A percentile compares a stretch with the other conserved stretches of the same genome.
phyloP scores from a whole-genome alignment of 2,888 invertebrate species.

The Kuschelorhynchus macadamiae region DNA sequence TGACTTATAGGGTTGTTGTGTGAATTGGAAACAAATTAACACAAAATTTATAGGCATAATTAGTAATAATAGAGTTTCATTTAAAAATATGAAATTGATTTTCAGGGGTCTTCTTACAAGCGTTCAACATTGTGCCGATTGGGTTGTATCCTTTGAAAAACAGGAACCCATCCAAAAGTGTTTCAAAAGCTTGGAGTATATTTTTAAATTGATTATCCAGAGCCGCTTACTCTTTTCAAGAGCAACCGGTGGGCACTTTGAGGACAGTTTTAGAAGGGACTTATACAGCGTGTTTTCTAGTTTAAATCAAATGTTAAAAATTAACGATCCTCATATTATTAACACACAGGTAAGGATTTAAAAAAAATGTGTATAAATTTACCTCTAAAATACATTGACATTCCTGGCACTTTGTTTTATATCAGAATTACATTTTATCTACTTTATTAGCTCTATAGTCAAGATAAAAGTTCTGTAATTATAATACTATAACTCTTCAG shows the following conservation, averaged over 20 bases:
- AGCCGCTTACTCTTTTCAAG: slow-evolving; percentile 87
- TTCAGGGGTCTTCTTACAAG: slow-evolving; percentile 86
- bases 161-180: slow-evolving; percentile 93
- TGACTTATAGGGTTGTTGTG: too few species aligned
- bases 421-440: too few species aligned
- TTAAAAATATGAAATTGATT: too few species aligned
- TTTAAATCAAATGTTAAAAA: slow-evolving; percentile 81
- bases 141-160: slow-evolving; percentile 87
- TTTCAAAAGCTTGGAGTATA: slow-evolving; percentile 90
- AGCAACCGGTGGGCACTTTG: slow-evolving; percentile 90
- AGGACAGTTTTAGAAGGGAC: slow-evolving; percentile 88
- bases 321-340: slow-evolving; percentile 81
- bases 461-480: too few species aligned
- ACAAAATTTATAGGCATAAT: too few species aligned
- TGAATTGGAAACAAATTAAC: too few species aligned
- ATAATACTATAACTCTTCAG: too few species aligned
- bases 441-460: too few species aligned
- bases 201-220: slow-evolving; percentile 93
- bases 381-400: neutral
- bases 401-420: too few species aligned
- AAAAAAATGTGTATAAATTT: neutral
- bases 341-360: slow-evolving; percentile 77
- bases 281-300: slow-evolving; percentile 85
- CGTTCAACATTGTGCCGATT: slow-evolving; percentile 91
- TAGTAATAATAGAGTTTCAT: too few species aligned